Evolutionary conservation across 2,888 invertebrate species (phyloP), one percentile per base, ranked within the genome.

Genomic region (Aradus depressus): DNA sequence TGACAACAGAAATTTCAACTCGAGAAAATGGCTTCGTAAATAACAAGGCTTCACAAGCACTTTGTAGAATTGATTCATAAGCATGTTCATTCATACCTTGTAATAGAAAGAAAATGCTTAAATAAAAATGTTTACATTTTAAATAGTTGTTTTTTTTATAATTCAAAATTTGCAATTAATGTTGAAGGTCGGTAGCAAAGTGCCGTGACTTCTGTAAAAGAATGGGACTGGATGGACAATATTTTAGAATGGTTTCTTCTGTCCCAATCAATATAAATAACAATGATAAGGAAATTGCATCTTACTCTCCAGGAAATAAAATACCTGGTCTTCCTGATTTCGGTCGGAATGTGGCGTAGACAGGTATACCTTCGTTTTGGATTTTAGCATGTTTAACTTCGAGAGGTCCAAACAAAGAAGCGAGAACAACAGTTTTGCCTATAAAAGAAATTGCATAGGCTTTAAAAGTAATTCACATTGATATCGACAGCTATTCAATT

Each of bases 401-500:
- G 10, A 82, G 70, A 0, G 91, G 91, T 0, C 91, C 92, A 68
- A 87, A 83, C 28, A 88, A 75, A 56, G 85, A 83, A 2, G 81
- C 82, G 34, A 86, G 65, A 1, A 84, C 77, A 42, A 82, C 78
- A 14, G 89, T 88, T 55, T 82, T 77, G 10, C 88, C 90, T 88
- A 64, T 38, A 74, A 72, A 19, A 34, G 25, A 52, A 34, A 34
- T 35, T 19, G 21, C 35, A 35, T 2, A 19, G 18, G 5, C 6
- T 3, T 18, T 2, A 32, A 50, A 49, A 37, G 45, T 44, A 42
- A 43, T 50, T 28, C 28, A 50, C 22, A 35, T 32, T 44, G 49
- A 56, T 12, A 23, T n/a, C 14, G 2, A n/a, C 19, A 22, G 16
- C 4, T 12, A 21, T 14, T 1, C 3, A 14, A 26, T 4, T 12